Evolutionary conservation across 53 echinoderm and acorn worm species (phyloP).

Genomic region (Pentamera pediparva): DNA sequence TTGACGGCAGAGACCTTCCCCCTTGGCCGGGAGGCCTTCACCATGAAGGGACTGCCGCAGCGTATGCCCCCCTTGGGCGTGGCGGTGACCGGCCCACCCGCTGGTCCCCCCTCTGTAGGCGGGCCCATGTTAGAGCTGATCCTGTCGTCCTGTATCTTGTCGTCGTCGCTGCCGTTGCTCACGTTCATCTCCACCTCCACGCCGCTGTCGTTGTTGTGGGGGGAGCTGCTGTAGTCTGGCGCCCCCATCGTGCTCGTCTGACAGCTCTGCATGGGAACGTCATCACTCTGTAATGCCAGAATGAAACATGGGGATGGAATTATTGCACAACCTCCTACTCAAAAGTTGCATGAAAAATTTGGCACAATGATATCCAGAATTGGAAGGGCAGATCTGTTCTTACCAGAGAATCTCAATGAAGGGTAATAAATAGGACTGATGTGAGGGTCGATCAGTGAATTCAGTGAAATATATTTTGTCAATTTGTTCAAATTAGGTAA

Average conservation of each 20-base stretch:
- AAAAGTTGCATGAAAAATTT: too few species aligned
- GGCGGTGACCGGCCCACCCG: constrained; percentile 44
- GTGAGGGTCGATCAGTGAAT: too few species aligned
- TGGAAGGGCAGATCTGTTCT: too few species aligned
- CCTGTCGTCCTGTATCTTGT: constrained; percentile 89
- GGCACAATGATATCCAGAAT: too few species aligned
- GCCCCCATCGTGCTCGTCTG: constrained; percentile 8
- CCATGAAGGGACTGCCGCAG: constrained; percentile 66
- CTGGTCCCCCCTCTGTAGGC: constrained; percentile 26
- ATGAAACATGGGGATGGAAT: too few species aligned
- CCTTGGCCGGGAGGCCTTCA: constrained; percentile 46
- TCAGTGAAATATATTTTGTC: too few species aligned
- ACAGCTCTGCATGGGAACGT: constrained; percentile 16
- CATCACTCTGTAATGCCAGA: too few species aligned
- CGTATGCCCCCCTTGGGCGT: constrained; percentile 40
- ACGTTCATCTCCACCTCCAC: constrained; percentile 94
- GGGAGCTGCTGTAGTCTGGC: constrained; percentile 87
- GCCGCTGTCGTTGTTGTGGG: constrained; percentile 97
- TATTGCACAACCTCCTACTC: too few species aligned
- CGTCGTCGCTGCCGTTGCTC: constrained; percentile 83
- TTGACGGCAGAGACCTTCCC: constrained; percentile 47
- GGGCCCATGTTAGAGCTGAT: constrained; percentile 86
- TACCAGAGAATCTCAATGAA: too few species aligned
- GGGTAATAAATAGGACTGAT: too few species aligned
- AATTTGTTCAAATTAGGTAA: too few species aligned